Conservation (phyloP, 2,888 invertebrate genomes). For the Ectemnius continuus region DNA sequence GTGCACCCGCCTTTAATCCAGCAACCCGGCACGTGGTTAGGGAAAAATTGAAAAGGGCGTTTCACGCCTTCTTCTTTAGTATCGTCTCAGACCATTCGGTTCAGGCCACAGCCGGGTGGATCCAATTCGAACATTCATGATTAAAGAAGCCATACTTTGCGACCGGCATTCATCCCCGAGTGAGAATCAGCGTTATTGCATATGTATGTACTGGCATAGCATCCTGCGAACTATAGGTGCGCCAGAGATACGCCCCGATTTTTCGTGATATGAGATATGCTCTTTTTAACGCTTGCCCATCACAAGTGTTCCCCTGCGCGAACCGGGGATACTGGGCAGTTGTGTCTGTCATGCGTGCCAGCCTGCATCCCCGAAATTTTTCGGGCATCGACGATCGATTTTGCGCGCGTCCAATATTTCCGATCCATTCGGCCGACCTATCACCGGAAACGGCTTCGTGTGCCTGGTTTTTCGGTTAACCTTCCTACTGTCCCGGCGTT, state of each 20-base stretch:
- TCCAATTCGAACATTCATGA: slow-evolving; percentile 61
- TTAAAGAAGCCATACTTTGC: slow-evolving; percentile 73
- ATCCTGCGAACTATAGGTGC: background rate
- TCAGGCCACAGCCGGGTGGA: background rate
- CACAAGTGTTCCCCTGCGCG: slow-evolving; percentile 24
- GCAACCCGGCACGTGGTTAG: slow-evolving; percentile 49
- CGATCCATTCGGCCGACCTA: slow-evolving; percentile 21
- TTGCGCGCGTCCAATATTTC: slow-evolving; percentile 18
- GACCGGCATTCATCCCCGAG: slow-evolving; percentile 64
- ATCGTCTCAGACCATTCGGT: background rate
- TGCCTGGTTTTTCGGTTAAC: background rate
- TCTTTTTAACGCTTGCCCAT: background rate
- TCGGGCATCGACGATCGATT: slow-evolving; percentile 17
- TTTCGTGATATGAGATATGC: slow-evolving; percentile 30
- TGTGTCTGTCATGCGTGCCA: slow-evolving; percentile 10
- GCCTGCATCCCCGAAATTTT: slow-evolving; percentile 21
- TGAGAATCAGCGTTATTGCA: slow-evolving; percentile 65
- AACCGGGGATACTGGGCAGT: slow-evolving; percentile 11
- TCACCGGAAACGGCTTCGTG: background rate
- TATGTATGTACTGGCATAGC: slow-evolving; percentile 46
- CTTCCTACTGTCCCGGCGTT: background rate
- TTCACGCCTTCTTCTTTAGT: slow-evolving; percentile 28
- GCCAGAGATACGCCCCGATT: background rate
- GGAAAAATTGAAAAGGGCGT: slow-evolving; percentile 54
- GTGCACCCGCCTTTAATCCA: slow-evolving; percentile 40